Evolutionary conservation across 2,888 invertebrate species (phyloP).

Genomic region (Sthenelais limicola): DNA sequence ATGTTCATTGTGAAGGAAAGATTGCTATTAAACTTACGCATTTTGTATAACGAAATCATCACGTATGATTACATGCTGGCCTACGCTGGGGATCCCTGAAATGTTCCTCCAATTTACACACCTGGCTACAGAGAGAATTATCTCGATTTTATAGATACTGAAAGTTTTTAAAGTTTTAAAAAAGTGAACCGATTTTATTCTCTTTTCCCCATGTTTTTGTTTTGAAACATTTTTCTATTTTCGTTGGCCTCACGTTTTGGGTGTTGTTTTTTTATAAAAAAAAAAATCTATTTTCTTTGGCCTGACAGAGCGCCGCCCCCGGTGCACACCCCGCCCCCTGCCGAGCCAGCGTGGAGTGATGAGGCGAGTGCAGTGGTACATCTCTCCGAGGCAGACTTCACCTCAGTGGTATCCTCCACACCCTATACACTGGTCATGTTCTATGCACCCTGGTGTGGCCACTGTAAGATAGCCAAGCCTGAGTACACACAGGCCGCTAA

Average conservation of each 20-base stretch:
- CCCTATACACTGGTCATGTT: conserved; percentile 91
- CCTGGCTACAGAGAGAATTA: too few relatives aligned
- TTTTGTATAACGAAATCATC: too few relatives aligned
- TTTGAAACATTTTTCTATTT: neutral
- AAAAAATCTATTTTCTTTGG: neutral
- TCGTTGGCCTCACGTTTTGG: neutral
- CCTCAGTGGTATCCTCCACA: conserved; percentile 83
- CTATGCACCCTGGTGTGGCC: conserved; percentile 94
- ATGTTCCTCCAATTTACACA: too few relatives aligned
- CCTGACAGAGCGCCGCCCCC: neutral
- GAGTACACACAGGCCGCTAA: conserved; percentile 86
- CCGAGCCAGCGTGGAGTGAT: conserved; percentile 83
- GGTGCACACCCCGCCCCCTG: conserved; percentile 17
- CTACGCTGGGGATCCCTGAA: too few relatives aligned
- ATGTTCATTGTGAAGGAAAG: too few relatives aligned
- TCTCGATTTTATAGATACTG: too few relatives aligned
- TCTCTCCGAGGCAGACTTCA: conserved; percentile 81
- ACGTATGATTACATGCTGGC: too few relatives aligned
- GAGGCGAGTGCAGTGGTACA: conserved; percentile 84
- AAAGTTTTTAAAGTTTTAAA: too few relatives aligned
- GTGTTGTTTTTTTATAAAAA: neutral
- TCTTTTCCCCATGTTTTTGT: too few relatives aligned
- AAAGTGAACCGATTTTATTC: too few relatives aligned
- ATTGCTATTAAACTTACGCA: too few relatives aligned
- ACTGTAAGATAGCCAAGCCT: conserved; percentile 88